These are phyloP conservation scores for Coelopa pilipes DNA, from an alignment of 2,888 invertebrate species.

Conservation along the genomic window DNA sequence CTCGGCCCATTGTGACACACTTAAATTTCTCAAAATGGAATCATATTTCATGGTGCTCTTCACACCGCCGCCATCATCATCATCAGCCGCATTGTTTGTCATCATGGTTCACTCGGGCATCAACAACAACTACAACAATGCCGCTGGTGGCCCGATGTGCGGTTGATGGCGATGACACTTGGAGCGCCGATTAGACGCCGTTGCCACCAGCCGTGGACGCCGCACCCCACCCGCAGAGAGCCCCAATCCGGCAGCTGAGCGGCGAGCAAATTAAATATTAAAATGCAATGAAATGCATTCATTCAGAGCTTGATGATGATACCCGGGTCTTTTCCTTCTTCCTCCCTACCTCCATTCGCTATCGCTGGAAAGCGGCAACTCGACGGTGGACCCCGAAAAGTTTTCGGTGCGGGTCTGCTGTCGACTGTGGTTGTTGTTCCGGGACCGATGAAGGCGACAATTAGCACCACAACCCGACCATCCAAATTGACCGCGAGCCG, in stretches of 20 bases:
- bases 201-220: not conserved
- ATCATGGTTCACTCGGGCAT: not conserved
- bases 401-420: too few relatives aligned
- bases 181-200: conserved; percentile 17
- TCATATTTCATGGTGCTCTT: not conserved
- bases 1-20: not conserved
- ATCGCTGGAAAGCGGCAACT: too few relatives aligned
- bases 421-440: too few relatives aligned
- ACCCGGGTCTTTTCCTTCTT: too few relatives aligned
- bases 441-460: not conserved
- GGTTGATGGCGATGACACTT: conserved; percentile 20
- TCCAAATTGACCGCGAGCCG: too few relatives aligned
- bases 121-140: conserved; percentile 7
- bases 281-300: conserved; percentile 24
- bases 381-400: too few relatives aligned
- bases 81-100: not conserved
- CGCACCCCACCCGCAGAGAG: not conserved
- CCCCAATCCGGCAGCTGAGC: not conserved
- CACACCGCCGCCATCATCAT: not conserved
- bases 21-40: not conserved
- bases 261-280: conserved; percentile 19
- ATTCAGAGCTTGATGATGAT: not conserved
- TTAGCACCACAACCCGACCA: too few relatives aligned
- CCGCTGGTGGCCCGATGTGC: not conserved
- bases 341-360: too few relatives aligned